A percentile compares a stretch with the other conserved stretches of the same genome.
phyloP scores from a whole-genome alignment of 2,888 invertebrate genomes.

The Erynnis tages region DNA sequence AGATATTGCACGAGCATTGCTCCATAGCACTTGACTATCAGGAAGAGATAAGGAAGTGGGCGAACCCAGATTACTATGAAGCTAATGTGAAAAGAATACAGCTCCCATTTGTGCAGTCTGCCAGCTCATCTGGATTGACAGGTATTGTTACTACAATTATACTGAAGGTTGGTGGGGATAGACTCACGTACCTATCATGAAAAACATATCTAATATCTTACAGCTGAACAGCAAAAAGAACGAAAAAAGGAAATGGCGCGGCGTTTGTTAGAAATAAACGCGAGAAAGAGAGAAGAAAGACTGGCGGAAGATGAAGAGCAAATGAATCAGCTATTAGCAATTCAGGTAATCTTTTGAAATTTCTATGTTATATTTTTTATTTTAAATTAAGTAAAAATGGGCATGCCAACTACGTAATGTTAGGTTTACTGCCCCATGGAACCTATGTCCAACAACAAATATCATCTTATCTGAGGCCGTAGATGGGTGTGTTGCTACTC shows the following conservation, averaged over 20 bases:
- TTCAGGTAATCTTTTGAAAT: constrained; percentile 84
- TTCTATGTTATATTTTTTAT: too few species aligned
- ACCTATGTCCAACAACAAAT: too few species aligned
- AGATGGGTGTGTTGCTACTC: too few species aligned
- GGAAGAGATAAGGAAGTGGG: constrained; percentile 90
- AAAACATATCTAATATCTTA: background rate
- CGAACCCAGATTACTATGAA: constrained; percentile 90
- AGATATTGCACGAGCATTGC: constrained; percentile 91
- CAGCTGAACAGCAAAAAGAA: constrained; percentile 92
- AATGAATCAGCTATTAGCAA: constrained; percentile 86
- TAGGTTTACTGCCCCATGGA: too few species aligned
- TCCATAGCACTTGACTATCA: constrained; percentile 89
- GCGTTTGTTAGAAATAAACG: constrained; percentile 93
- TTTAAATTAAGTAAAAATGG: too few species aligned
- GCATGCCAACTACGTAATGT: too few species aligned
- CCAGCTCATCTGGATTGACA: constrained; percentile 83
- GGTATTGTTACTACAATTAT: constrained; percentile 48
- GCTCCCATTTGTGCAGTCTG: constrained; percentile 88
- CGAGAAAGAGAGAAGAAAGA: constrained; percentile 92
- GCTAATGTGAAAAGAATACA: constrained; percentile 92
- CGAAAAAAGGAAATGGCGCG: constrained; percentile 92
- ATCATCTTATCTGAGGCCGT: too few species aligned
- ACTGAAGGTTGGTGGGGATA: background rate
- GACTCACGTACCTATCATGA: too few species aligned
- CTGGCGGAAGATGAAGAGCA: constrained; percentile 94